Conservation (phyloP, 2,888 invertebrate genomes). For the Eudasyphora cyanicolor region DNA sequence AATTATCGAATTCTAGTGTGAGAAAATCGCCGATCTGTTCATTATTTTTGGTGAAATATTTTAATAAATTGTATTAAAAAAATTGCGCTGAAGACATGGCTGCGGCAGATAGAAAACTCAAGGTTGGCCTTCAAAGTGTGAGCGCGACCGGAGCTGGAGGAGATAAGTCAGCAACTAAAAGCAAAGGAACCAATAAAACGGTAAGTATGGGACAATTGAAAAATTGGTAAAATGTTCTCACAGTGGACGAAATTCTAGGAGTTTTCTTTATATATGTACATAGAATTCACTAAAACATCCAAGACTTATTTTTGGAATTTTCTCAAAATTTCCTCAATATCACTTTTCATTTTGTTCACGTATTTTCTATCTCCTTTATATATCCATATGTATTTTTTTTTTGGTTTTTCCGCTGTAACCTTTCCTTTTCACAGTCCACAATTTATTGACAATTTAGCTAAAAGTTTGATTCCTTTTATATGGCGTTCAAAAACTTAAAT, state of each 20-base stretch:
- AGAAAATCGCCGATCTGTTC: no score
- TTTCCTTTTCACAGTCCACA: not conserved
- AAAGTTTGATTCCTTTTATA: not conserved
- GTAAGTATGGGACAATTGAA: no score
- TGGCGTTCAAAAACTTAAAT: not conserved
- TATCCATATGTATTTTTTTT: not conserved
- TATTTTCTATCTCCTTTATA: not conserved
- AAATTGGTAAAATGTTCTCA: no score
- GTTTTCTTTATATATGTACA: no score
- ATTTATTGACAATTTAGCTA: not conserved
- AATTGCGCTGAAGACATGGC: not conserved
- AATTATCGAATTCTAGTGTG: not conserved
- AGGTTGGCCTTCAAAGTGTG: not conserved
- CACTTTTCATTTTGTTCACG: not conserved
- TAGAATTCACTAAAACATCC: no score
- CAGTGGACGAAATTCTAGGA: no score
- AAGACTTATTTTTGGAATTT: not conserved
- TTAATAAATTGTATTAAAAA: conserved; percentile 12
- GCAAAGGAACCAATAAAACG: not conserved
- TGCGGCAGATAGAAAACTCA: not conserved
- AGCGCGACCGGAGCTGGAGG: conserved; percentile 11
- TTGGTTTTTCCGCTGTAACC: not conserved
- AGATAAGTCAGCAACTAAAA: not conserved
- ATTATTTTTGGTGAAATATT: not conserved
- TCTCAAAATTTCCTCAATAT: not conserved